These are phyloP conservation scores for Selene dorsalis DNA, from an alignment of 2,797 vertebrate genomes.

Conservation along the genomic window DNA sequence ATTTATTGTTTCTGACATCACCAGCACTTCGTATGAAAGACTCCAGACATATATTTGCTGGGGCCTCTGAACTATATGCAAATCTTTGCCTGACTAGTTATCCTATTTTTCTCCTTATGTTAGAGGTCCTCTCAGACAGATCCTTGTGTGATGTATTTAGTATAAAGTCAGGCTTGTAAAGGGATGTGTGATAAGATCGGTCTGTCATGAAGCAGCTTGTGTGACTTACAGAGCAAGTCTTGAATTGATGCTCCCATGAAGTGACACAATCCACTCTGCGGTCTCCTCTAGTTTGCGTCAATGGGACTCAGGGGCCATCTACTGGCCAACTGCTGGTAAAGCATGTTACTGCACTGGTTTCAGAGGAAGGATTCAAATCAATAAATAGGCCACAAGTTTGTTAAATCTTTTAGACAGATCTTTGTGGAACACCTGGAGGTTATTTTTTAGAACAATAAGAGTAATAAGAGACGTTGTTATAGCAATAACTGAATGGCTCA, in stretches of 20 bases:
- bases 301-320: constrained; percentile 62
- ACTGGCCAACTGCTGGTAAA: constrained; percentile 44
- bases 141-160: not conserved
- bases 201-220: not conserved
- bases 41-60: too few species aligned
- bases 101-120: not conserved
- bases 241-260: not conserved
- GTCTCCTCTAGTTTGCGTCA: not conserved
- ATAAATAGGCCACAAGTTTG: not conserved
- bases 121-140: not conserved
- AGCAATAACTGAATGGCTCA: not conserved
- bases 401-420: not conserved
- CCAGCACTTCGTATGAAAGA: too few species aligned
- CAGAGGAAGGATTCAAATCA: not conserved
- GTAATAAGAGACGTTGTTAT: not conserved
- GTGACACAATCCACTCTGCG: too few species aligned
- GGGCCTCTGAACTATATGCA: too few species aligned
- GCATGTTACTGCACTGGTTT: not conserved
- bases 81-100: too few species aligned
- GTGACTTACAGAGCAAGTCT: not conserved
- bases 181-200: too few species aligned
- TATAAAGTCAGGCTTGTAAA: not conserved
- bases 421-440: not conserved
- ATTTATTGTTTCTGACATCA: too few species aligned
- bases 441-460: not conserved